phyloP scores from a whole-genome alignment of 1,140 invertebrate species.

The Hormaphis cornu region DNA sequence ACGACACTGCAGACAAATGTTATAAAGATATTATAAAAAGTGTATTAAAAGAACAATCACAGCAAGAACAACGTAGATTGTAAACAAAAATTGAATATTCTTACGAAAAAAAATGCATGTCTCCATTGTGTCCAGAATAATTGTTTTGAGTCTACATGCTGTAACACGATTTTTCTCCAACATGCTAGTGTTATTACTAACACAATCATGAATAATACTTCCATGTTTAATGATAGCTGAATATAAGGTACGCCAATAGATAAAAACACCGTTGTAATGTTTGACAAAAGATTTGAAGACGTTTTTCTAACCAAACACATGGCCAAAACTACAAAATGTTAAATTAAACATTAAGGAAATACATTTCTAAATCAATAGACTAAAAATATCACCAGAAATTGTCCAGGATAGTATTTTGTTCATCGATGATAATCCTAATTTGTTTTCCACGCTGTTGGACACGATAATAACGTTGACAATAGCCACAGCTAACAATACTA shows the following conservation, averaged over 20 bases:
- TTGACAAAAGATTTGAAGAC: background rate
- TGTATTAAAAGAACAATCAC: no score
- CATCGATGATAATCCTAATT: background rate
- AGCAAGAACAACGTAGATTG: no score
- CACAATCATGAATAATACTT: slow-evolving; percentile 13
- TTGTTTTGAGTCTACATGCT: background rate
- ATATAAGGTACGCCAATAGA: slow-evolving; percentile 7
- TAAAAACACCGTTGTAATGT: background rate
- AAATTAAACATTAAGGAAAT: background rate
- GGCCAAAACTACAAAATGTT: background rate
- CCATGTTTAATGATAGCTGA: background rate
- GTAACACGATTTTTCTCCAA: slow-evolving; percentile 7
- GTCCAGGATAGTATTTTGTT: slow-evolving; percentile 8
- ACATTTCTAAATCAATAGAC: background rate
- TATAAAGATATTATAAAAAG: no score
- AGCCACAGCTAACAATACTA: background rate
- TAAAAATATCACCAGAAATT: background rate
- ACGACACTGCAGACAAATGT: no score
- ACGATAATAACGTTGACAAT: slow-evolving; percentile 7
- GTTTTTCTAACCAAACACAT: slow-evolving; percentile 14
- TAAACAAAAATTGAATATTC: background rate
- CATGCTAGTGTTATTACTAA: slow-evolving; percentile 9
- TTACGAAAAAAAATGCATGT: slow-evolving; percentile 12
- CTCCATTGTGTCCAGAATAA: background rate
- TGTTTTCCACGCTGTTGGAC: background rate